Evolutionary conservation across 2,888 invertebrate genomes (phyloP).

Genomic region (Heliconius charithonia): DNA sequence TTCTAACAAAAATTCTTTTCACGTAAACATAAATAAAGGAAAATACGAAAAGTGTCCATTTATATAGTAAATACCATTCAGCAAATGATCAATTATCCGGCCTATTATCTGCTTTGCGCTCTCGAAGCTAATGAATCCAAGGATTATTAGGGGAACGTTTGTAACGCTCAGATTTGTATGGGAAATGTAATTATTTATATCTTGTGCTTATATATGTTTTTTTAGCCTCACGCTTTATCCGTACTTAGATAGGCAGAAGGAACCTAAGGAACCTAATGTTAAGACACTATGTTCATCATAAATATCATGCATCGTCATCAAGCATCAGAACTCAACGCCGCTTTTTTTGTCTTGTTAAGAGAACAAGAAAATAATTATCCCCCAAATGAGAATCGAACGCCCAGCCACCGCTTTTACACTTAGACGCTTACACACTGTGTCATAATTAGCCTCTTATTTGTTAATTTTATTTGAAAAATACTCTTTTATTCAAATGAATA

Average conservation of each 20-base stretch:
- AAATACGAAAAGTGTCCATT: conserved; percentile 1
- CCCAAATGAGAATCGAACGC: neutral
- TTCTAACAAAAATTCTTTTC: neutral
- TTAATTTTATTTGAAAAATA: neutral
- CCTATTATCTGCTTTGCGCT: conserved; percentile 14
- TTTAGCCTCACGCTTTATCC: neutral
- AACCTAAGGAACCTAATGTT: neutral
- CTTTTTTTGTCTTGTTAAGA: neutral
- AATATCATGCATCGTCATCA: no score
- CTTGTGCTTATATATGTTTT: neutral
- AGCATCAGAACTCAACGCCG: no score
- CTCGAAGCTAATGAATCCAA: conserved; percentile 14
- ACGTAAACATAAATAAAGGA: conserved; percentile 14
- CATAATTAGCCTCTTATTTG: neutral
- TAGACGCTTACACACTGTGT: no score
- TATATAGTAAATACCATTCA: conserved; percentile 6
- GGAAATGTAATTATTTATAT: neutral
- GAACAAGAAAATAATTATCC: neutral
- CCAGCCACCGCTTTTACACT: no score
- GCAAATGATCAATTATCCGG: conserved; percentile 21
- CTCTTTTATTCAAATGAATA: neutral
- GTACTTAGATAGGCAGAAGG: neutral
- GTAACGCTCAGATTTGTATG: conserved; percentile 8
- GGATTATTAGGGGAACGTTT: conserved; percentile 4
- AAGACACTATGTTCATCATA: neutral